Percentiles rank a stretch among this genome's conserved stretches.
Evolutionary conservation across 2,888 invertebrate species (phyloP).

Genomic region (Sinopyrophorus schimmeli): DNA sequence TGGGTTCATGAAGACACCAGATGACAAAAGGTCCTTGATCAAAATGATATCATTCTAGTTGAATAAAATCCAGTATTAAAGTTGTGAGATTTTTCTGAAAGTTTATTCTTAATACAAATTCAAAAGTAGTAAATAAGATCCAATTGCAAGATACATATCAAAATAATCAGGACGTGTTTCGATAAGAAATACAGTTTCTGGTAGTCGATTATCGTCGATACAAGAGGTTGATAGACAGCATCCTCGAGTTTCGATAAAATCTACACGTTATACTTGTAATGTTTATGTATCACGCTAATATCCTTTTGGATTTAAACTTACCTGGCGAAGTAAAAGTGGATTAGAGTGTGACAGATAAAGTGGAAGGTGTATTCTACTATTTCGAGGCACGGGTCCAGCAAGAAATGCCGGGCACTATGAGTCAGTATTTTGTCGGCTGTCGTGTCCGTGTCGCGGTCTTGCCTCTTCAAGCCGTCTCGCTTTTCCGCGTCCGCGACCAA

Average conservation of each 20-base stretch:
- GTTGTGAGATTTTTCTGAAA: too few species aligned
- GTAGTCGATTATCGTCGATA: conserved; percentile 9
- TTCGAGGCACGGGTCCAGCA: conserved; percentile 10
- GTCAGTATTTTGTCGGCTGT: conserved; percentile 47
- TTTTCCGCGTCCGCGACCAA: too few species aligned
- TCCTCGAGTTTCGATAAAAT: conserved; percentile 18
- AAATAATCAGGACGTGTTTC: neutral
- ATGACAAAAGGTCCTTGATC: too few species aligned
- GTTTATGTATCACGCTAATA: conserved; percentile 21
- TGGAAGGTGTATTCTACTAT: conserved; percentile 26
- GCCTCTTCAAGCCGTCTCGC: too few species aligned
- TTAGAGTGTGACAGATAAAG: conserved; percentile 24
- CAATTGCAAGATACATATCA: too few species aligned
- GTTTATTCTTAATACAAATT: too few species aligned
- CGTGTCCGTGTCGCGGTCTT: conserved; percentile 40
- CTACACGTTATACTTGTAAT: conserved; percentile 20
- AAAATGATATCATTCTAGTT: too few species aligned
- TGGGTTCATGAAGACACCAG: too few species aligned
- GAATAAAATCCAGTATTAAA: too few species aligned
- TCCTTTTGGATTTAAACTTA: conserved; percentile 9
- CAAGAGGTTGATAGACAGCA: conserved; percentile 12
- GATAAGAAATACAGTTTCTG: conserved; percentile 1
- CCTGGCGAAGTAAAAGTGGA: conserved; percentile 15
- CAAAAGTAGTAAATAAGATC: too few species aligned
- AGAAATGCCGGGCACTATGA: conserved; percentile 37